These are phyloP conservation scores for Arvicanthis niloticus DNA, from an alignment of 2,113 vertebrate species.

Conservation along the genomic window DNA sequence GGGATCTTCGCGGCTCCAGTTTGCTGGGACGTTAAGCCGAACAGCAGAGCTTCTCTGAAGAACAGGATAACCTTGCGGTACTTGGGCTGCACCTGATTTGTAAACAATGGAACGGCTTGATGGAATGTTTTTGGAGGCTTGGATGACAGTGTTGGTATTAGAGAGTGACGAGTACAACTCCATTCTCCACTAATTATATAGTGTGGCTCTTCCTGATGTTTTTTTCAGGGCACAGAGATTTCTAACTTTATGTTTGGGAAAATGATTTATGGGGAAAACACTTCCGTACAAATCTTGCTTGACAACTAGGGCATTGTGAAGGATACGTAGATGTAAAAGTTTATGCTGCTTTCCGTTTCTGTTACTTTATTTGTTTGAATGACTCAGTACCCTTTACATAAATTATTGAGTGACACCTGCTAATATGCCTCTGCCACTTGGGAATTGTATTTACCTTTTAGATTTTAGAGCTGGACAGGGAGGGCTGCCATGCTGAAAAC, in stretches of 20 bases:
- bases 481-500: background rate
- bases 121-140: conserved; percentile 69
- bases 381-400: conserved; percentile 45
- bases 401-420: conserved; percentile 66
- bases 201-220: conserved; percentile 47
- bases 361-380: conserved; percentile 60
- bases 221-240: conserved; percentile 67
- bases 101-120: conserved; percentile 76
- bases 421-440: conserved; percentile 61
- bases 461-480: conserved; percentile 33
- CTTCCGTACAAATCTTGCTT: conserved; percentile 57
- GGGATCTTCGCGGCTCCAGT: conserved; percentile 65
- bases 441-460: conserved; percentile 61
- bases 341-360: conserved; percentile 58
- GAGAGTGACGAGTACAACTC: conserved; percentile 55
- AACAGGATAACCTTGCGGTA: conserved; percentile 72
- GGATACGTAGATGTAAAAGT: conserved; percentile 61
- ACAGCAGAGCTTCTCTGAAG: conserved; percentile 74
- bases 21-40: conserved; percentile 70
- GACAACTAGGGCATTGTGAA: conserved; percentile 12
- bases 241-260: conserved; percentile 74
- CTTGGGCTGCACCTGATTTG: conserved; percentile 72
- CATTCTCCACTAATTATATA: conserved; percentile 76
- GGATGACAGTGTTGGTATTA: conserved; percentile 73
- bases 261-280: conserved; percentile 76